Evolutionary conservation across 2,113 vertebrate species (phyloP).

Genomic region (Chionomys nivalis): DNA sequence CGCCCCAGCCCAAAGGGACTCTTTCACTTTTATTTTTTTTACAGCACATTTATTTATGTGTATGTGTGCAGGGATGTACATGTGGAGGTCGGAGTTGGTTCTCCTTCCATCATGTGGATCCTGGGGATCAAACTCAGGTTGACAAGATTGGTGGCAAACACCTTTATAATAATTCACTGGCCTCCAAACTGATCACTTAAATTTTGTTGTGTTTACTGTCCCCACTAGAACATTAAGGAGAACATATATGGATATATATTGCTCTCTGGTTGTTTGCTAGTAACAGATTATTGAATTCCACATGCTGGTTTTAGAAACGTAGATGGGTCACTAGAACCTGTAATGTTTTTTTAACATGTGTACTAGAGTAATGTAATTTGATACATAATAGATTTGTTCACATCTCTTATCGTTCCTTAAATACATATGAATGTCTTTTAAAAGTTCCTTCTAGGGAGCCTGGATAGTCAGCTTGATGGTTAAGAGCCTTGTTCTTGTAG

Average conservation of each 20-base stretch:
- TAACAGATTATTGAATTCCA: background rate
- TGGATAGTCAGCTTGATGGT: background rate
- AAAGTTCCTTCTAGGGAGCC: background rate
- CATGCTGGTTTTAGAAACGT: background rate
- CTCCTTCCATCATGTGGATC: background rate
- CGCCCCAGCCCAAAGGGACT: background rate
- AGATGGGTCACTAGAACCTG: constrained; percentile 3
- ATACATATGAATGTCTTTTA: background rate
- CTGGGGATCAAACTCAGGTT: background rate
- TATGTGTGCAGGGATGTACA: background rate
- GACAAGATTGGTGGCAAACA: background rate
- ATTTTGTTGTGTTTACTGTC: constrained; percentile 3
- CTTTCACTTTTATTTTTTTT: background rate
- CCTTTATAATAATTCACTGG: background rate
- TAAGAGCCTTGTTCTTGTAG: background rate
- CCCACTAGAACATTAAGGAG: background rate
- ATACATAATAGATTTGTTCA: background rate
- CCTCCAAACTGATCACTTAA: background rate
- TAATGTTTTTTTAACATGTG: background rate
- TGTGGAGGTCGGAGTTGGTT: too few species aligned
- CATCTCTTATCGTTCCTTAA: background rate
- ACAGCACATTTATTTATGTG: background rate
- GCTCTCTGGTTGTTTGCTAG: background rate
- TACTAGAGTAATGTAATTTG: background rate
- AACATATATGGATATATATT: background rate